Conservation (phyloP, 2,113 vertebrate genomes). For the human region DNA sequence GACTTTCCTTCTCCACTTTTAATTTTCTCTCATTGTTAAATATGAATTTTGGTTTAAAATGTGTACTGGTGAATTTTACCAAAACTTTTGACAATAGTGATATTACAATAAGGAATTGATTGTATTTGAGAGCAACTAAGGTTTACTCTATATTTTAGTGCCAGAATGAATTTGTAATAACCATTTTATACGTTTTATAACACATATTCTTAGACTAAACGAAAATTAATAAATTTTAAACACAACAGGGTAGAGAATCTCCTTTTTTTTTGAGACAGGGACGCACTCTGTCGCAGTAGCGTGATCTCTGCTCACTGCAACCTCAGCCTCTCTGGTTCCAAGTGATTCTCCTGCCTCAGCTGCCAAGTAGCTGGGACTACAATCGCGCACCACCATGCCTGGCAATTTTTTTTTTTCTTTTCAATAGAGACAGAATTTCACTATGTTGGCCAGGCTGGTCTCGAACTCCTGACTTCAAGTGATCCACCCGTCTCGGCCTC, state of each 20-base stretch:
- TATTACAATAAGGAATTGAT: not conserved
- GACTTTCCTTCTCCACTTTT: not conserved
- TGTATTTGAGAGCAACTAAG: not conserved
- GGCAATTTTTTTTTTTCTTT: no score
- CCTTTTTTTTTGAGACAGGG: not conserved
- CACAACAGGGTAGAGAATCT: not conserved
- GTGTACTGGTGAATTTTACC: not conserved
- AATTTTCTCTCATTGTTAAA: not conserved
- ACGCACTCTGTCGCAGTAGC: no score
- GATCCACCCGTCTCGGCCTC: no score
- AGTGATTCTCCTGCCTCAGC: no score
- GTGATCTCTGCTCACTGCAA: no score
- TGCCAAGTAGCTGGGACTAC: no score
- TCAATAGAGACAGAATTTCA: no score
- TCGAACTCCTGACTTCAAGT: no score
- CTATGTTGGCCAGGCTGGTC: no score
- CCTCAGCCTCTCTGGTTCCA: no score
- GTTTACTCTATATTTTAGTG: constrained; percentile 4
- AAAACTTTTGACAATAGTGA: not conserved
- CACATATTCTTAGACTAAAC: not conserved
- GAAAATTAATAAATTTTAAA: not conserved
- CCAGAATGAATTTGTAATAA: not conserved
- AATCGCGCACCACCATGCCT: fast-evolving
- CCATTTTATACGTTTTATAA: constrained; percentile 8
- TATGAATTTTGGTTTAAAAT: not conserved